Base-by-base conservation (phyloP, 2,113 vertebrate species). In the Osmerus mordax region DNA sequence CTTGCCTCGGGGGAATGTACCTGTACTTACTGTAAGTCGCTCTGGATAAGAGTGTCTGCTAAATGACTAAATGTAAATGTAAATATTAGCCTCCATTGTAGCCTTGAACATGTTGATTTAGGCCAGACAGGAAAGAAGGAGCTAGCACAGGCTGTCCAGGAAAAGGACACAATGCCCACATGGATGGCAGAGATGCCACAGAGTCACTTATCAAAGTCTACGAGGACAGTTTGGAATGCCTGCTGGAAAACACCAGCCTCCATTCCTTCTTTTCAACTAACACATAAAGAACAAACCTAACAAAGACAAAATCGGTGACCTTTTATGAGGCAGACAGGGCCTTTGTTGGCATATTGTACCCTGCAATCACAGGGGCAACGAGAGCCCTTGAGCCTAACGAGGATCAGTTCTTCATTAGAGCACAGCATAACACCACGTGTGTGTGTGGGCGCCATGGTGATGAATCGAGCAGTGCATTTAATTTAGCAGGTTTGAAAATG, bases 351-450 rank as follows among this genome's bases (percentile, higher is more conserved):
- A 72, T 69, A 68, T 52, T 67, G 55, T 54, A 21, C 63, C 3
- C 25, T 72, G 75, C 82, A 76, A 62, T 71, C 76, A 71, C 76
- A 84, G 61, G 55, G 69, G 28, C 68, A 83, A 76, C 62, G 69
- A 75, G 81, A 74, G 62, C 82, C 71, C 75, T 65, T 69, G 68
- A 84, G 78, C 81, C 69, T 68, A 72, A 72, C 36, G 73, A 72
- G 75, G 81, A 82, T 83, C 59, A 81, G 58, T 41, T 80, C 55
- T 80, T 88, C 83, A 88, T 88, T 85, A 88, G 83, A 86, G 52
- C 62, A 23, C 59, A 55, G 60, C 52, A 71, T 29, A 81, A 78
- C 69, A 67, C 59, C 54, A 60, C 67, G 80, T 71, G 19, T 18
- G 16, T 3, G 16, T 3, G 51, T 41, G 23, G 52, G 70, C 67